Conservation (phyloP, 2,888 invertebrate genomes). For the Yponomeuta sedellus region DNA sequence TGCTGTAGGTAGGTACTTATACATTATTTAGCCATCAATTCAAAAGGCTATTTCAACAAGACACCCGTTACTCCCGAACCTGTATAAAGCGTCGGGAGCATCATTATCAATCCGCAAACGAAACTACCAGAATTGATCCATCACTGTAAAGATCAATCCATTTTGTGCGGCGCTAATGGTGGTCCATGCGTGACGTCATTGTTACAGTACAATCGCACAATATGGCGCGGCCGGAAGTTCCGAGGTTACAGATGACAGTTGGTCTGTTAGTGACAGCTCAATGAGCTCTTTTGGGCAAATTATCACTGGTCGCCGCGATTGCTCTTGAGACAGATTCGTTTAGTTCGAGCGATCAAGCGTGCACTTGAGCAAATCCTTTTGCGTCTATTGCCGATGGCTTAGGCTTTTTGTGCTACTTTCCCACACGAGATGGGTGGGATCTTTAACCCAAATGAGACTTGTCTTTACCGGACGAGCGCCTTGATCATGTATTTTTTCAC, state of each 20-base stretch:
- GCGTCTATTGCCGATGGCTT: neutral
- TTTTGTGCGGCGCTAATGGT: neutral
- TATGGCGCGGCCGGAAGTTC: conserved; percentile 2
- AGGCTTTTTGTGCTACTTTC: neutral
- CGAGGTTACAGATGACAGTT: neutral
- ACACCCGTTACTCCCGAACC: neutral
- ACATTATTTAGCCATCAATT: neutral
- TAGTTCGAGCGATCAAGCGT: neutral
- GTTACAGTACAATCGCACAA: neutral
- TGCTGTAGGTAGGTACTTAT: neutral
- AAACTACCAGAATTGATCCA: conserved; percentile 1
- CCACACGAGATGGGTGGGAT: neutral
- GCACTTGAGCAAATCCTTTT: neutral
- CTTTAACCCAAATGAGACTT: no score
- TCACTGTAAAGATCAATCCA: neutral
- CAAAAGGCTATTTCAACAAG: neutral
- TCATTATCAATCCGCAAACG: neutral
- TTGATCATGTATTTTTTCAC: no score
- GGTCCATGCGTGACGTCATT: conserved; percentile 6
- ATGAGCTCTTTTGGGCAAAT: neutral
- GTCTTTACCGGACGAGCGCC: no score
- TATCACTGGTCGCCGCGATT: neutral
- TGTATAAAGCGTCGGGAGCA: neutral
- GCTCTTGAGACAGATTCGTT: neutral
- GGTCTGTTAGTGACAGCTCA: neutral